Percentiles rank a stretch among this genome's conserved stretches.
phyloP scores from a whole-genome alignment of 2,888 invertebrate genomes.

The Megamerina dolium region DNA sequence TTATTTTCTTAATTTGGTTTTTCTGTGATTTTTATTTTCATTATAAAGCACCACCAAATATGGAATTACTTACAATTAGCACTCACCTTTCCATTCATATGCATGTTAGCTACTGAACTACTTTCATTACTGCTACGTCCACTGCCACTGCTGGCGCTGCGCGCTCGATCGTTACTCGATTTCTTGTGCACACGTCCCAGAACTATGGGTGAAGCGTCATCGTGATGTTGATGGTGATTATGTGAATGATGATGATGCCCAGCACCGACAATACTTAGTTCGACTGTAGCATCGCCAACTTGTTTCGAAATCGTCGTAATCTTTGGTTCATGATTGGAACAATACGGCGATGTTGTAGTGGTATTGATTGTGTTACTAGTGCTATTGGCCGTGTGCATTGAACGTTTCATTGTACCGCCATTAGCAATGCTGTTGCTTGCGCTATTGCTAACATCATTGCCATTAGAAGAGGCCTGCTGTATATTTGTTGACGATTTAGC shows the following conservation, averaged over 20 bases:
- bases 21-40: too few species aligned
- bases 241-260: constrained; percentile 21
- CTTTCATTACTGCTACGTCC: constrained; percentile 24
- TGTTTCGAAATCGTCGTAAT: constrained; percentile 49
- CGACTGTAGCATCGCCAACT: constrained; percentile 33
- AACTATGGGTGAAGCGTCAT: constrained; percentile 34
- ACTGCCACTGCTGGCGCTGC: constrained; percentile 22
- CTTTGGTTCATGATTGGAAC: constrained; percentile 41
- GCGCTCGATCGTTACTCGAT: constrained; percentile 21
- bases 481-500: constrained; percentile 32
- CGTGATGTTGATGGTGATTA: constrained; percentile 25
- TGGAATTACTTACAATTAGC: constrained; percentile 5
- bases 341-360: constrained; percentile 23
- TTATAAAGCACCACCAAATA: too few species aligned
- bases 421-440: too few species aligned
- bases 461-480: constrained; percentile 15
- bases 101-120: constrained; percentile 22
- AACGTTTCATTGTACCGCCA: constrained; percentile 27
- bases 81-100: constrained; percentile 45
- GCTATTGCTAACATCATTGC: constrained; percentile 9
- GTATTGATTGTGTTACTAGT: constrained; percentile 12
- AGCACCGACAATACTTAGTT: constrained; percentile 6
- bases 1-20: too few species aligned
- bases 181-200: constrained; percentile 40
- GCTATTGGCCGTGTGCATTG: constrained; percentile 14